These are phyloP conservation scores for Thalpophila matura DNA, from an alignment of 2,888 invertebrate species.

Conservation along the genomic window DNA sequence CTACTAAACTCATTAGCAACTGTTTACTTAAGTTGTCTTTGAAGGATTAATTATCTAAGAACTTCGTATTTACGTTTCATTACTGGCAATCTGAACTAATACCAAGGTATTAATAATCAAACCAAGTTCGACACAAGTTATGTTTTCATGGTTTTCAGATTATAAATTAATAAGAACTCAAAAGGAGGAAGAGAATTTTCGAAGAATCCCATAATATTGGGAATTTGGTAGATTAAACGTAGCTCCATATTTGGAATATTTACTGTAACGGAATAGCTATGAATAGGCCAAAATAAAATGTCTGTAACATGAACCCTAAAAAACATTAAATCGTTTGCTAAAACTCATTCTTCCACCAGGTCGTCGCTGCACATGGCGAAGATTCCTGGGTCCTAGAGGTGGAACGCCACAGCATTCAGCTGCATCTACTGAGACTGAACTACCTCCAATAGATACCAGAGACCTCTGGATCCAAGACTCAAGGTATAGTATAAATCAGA, in stretches of 20 bases:
- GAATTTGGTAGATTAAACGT: too few species aligned
- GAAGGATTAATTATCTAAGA: slow-evolving; percentile 6
- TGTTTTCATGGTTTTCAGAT: background rate
- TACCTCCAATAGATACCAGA: slow-evolving; percentile 95
- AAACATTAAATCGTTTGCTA: too few species aligned
- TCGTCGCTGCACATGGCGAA: slow-evolving; percentile 95
- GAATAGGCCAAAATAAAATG: too few species aligned
- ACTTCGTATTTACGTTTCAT: slow-evolving; percentile 36
- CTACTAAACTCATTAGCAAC: slow-evolving; percentile 26
- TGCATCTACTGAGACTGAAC: slow-evolving; percentile 95
- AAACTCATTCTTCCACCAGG: slow-evolving; percentile 81
- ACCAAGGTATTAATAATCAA: slow-evolving; percentile 17
- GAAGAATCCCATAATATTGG: too few species aligned
- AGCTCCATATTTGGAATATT: too few species aligned
- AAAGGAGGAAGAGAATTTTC: too few species aligned
- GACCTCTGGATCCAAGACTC: slow-evolving; percentile 95
- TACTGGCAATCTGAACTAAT: slow-evolving; percentile 7
- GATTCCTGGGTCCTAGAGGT: slow-evolving; percentile 90
- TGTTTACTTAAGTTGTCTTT: slow-evolving; percentile 39
- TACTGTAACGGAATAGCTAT: too few species aligned
- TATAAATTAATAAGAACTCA: too few species aligned
- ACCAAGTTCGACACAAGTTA: background rate
- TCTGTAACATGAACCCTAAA: too few species aligned
- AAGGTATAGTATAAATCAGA: slow-evolving; percentile 79
- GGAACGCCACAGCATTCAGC: slow-evolving; percentile 93